These are phyloP conservation scores for Phalera bucephala DNA, from an alignment of 2,888 invertebrate genomes.

Conservation along the genomic window DNA sequence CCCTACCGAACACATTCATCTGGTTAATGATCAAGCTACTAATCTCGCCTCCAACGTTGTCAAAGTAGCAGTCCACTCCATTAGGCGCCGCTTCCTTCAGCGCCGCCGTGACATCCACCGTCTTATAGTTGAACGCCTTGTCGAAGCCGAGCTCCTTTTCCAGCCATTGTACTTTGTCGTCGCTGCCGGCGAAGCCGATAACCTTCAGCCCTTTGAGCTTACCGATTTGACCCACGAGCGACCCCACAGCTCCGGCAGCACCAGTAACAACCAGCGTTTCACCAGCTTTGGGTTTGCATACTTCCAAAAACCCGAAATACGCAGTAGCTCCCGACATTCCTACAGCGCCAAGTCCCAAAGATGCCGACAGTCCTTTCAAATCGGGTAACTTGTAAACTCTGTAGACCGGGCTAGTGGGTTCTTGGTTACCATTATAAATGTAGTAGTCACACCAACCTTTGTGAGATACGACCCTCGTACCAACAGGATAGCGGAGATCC, in stretches of 20 bases:
- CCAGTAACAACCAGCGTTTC: background rate
- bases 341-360: background rate
- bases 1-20: background rate
- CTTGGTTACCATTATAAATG: slow-evolving; percentile 19
- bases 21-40: no score
- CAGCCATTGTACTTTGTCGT: no score
- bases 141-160: no score
- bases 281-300: background rate
- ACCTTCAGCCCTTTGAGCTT: background rate
- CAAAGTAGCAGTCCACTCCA: no score
- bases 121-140: no score
- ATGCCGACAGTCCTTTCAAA: background rate
- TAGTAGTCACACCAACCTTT: slow-evolving; percentile 86
- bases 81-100: no score
- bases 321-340: background rate
- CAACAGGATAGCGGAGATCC: slow-evolving; percentile 80
- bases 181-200: no score
- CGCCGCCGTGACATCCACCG: no score
- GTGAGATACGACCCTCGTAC: slow-evolving; percentile 81
- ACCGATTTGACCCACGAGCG: background rate
- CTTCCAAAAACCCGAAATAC: background rate
- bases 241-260: slow-evolving; percentile 27
- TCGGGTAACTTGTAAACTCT: background rate
- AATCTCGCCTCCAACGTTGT: no score
- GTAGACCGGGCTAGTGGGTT: background rate